phyloP scores from a whole-genome alignment of 2,113 vertebrate genomes.

The Antechinus stuartii region DNA sequence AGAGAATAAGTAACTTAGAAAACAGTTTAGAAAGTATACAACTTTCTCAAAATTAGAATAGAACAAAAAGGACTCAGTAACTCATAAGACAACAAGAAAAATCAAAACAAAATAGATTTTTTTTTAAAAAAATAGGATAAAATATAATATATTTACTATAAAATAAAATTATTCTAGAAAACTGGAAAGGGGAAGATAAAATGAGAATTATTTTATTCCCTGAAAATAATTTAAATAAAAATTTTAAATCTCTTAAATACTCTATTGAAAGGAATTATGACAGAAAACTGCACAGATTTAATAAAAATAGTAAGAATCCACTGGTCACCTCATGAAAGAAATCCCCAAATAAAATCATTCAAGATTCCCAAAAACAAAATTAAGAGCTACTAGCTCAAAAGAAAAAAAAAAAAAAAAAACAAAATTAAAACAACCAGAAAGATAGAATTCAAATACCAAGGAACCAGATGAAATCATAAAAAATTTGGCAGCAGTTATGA shows the following conservation, averaged over 20 bases:
- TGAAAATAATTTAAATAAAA: no score
- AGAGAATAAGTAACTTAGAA: background rate
- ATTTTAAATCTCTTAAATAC: no score
- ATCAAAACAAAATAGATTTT: no score
- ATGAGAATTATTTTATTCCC: no score
- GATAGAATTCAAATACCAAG: background rate
- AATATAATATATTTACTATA: no score
- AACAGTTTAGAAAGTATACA: background rate
- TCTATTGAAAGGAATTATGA: no score
- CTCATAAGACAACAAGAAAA: background rate
- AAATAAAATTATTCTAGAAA: no score
- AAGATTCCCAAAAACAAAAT: background rate
- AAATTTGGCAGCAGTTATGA: background rate
- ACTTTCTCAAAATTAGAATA: no score
- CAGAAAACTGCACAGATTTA: no score
- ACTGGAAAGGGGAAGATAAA: no score
- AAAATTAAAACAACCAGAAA: background rate
- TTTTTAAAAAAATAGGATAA: no score
- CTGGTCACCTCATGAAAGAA: background rate
- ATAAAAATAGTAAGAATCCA: no score
- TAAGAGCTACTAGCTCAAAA: background rate
- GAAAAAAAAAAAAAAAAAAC: background rate
- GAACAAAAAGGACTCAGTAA: background rate
- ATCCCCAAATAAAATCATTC: background rate
- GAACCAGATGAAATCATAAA: background rate